Evolutionary conservation across 2,888 invertebrate species (phyloP).

Genomic region (Stenodema calcarata): DNA sequence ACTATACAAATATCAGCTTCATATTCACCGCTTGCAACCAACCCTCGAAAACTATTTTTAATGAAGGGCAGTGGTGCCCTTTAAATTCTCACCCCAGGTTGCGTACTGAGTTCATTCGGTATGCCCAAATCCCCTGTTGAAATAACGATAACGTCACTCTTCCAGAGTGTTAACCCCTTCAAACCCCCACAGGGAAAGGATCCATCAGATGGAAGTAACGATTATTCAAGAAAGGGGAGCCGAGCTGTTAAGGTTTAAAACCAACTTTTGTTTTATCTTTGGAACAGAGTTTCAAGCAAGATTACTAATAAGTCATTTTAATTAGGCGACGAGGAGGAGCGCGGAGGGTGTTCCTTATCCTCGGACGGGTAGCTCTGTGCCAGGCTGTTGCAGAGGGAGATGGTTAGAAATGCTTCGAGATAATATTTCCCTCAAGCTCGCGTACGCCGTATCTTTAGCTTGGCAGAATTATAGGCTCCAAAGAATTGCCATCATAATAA

Average conservation of each 20-base stretch:
- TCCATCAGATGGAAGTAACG: background rate
- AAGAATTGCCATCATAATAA: background rate
- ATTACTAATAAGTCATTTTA: constrained; percentile 42
- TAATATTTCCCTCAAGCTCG: background rate
- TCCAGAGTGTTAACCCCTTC: background rate
- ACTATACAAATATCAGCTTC: too few relatives aligned
- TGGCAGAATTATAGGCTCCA: background rate
- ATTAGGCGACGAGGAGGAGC: too few relatives aligned
- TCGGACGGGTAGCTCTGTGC: background rate
- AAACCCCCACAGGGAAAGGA: background rate
- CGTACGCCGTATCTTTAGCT: background rate
- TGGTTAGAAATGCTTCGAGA: background rate
- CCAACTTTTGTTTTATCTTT: constrained; percentile 10
- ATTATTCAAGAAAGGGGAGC: background rate
- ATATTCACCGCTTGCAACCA: too few relatives aligned
- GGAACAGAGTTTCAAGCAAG: constrained; percentile 21
- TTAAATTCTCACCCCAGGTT: too few relatives aligned
- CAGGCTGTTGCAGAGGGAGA: background rate
- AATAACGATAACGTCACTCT: too few relatives aligned
- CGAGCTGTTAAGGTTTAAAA: background rate
- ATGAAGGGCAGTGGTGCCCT: too few relatives aligned
- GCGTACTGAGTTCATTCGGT: too few relatives aligned
- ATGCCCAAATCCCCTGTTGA: too few relatives aligned
- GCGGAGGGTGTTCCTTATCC: background rate
- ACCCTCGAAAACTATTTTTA: too few relatives aligned